Evolutionary conservation across 2,888 invertebrate species (phyloP), one percentile per base, ranked within the genome.

Genomic region (Cordilura impudica): DNA sequence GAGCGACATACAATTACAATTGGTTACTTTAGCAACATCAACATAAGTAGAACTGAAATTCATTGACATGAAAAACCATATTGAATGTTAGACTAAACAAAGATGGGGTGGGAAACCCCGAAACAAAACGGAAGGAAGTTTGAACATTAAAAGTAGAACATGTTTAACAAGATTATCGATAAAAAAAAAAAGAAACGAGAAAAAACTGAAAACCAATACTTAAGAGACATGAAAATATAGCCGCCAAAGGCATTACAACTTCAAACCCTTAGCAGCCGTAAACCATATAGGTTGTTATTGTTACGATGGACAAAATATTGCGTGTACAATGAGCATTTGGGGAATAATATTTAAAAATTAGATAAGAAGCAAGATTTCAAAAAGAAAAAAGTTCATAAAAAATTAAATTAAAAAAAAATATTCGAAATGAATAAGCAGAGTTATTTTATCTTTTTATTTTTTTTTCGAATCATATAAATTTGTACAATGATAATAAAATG

Each of bases 111-210:
- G 70, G 43, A 21, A 71, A 71, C 51, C 49, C 45, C 43, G 31
- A 47, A 29, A 66, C 21, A 60, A 75, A 75, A 71, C 79, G 75
- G 75, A 75, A 75, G 75, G 71, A 79, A 79, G 75, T 65, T n/a
- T 72, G 45, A 67, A 75, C 75, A 72, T 75, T 79, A 67, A 56
- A 53, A 63, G 67, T 63, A 53, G 75, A 67, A 79, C 71, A 72
- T 72, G 79, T 75, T 79, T 79, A 79, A 79, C 79, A 72, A 79
- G 79, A 79, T 79, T 79, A 79, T 75, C 75, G 56, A 71, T 70
- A 71, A 58, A 14, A 61, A 21, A 58, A 31, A 54, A 54, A 45
- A n/a, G 43, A 58, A 69, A 31, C 7, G 47, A 47, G 54, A 63
- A 29, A 56, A 66, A 43, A 12, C 49, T 16, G 53, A 35, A 72